Base-by-base conservation (phyloP, 2,888 invertebrate species). In the Noctua janthina region DNA sequence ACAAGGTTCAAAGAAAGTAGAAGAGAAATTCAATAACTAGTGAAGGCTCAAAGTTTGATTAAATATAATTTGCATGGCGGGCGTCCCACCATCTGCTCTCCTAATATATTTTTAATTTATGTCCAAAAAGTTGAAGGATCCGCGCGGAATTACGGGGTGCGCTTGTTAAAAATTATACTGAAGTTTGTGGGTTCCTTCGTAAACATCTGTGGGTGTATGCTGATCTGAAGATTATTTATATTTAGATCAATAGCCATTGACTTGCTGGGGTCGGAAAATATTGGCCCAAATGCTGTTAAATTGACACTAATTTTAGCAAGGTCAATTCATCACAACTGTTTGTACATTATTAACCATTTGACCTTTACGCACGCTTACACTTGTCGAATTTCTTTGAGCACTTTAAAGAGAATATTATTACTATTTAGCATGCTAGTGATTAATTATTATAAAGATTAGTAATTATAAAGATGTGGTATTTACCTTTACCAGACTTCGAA, bases 71-170 rank as follows among this genome's bases (percentile, higher is more conserved):
- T 95, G 93, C 95, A 95, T 95, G 93, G 84, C 80, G 93, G 92
- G 91, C 93, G 92, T 92, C 87, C 91, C 91, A 89, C 92, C 96
- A 95, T 95, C 95, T 95, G 96, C 91, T 91, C 92, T 91, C 91
- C 92, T 95, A 95, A 95, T 95, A 95, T 95, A 95, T 96, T 95
- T 96, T 95, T 96, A 96, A 96, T 96, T 96, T 95, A 95, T 95
- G 93, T 94, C 93, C 93, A 90, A 91, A 94, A 96, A 95, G 93
- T 95, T 95, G 93, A 91, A 92, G 92, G 91, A 88, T 92, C 90
- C 90, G 88, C 90, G 85, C 81, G 74, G 89, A 81, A 87, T 89
- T 89, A 85, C 78, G 39, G 83, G 81, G 76, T 82, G 72, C 70
- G 91, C 91, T 93, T 94, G 93, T 93, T 93, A 93, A 93, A 92